Conservation (phyloP, 2,113 vertebrate species). For the Chloebia gouldiae region DNA sequence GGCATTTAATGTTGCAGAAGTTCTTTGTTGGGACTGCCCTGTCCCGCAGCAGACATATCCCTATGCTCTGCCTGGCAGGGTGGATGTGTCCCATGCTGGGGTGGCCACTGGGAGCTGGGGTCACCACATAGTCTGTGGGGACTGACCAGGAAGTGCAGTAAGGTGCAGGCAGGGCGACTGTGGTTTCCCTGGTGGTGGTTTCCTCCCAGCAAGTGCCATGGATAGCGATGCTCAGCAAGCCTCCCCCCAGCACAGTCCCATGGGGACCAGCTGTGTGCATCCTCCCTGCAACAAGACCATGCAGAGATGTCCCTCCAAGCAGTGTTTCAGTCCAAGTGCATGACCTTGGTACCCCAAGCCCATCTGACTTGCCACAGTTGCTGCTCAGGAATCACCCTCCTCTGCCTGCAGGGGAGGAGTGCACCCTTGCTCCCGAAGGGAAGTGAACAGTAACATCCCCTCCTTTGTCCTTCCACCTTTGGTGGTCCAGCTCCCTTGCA, state of each 20-base stretch:
- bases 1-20: not conserved
- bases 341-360: not conserved
- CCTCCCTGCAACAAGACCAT: not conserved
- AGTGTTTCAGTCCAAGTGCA: not conserved
- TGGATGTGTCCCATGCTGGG: not conserved
- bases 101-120: accelerated
- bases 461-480: not conserved
- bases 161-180: accelerated
- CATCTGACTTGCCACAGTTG: accelerated
- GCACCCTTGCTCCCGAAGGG: accelerated
- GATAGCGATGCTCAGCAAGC: not conserved
- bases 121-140: accelerated
- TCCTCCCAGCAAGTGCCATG: not conserved
- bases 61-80: not conserved
- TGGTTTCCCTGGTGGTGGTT: not conserved
- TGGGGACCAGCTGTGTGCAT: accelerated
- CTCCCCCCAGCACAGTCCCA: not conserved
- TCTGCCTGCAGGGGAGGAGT: accelerated
- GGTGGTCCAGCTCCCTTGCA: accelerated
- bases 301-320: not conserved
- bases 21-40: not conserved
- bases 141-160: not conserved
- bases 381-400: not conserved
- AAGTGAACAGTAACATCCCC: not conserved
- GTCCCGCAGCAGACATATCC: not conserved